A percentile compares a stretch with the other conserved stretches of the same genome.
Evolutionary conservation across 2,797 vertebrate genomes (phyloP).

Genomic region (Lates japonicus): DNA sequence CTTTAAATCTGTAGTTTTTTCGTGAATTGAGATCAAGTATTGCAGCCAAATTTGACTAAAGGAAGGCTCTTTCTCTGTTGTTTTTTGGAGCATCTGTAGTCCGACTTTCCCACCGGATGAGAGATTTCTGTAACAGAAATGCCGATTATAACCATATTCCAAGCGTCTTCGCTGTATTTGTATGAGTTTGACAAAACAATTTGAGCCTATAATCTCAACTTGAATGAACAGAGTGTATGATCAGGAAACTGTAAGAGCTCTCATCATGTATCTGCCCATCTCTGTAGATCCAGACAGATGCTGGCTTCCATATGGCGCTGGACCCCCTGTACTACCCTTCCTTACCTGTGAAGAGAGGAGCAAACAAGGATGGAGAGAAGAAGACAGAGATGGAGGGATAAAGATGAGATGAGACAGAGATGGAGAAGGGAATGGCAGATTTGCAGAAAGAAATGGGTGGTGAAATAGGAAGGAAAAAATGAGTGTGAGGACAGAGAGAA

Average conservation of each 20-base stretch:
- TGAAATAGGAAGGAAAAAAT: slow-evolving; percentile 17
- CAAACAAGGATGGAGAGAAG: slow-evolving; percentile 40
- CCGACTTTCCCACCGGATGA: not conserved
- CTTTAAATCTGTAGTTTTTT: not conserved
- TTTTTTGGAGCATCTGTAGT: not conserved
- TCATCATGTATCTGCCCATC: slow-evolving; percentile 94
- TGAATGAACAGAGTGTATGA: not conserved
- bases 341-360: slow-evolving; percentile 86
- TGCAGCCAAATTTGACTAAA: not conserved
- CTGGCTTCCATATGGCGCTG: slow-evolving; percentile 87
- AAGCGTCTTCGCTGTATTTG: not conserved
- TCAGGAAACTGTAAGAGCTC: slow-evolving; percentile 24
- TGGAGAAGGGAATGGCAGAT: slow-evolving; percentile 34
- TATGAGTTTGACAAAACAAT: not conserved
- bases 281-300: slow-evolving; percentile 92
- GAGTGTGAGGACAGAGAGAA: slow-evolving; percentile 34
- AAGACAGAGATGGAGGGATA: slow-evolving; percentile 23
- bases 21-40: not conserved
- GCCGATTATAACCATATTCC: not conserved
- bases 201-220: not conserved
- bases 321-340: slow-evolving; percentile 90
- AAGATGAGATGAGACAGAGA: slow-evolving; percentile 21
- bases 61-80: not conserved
- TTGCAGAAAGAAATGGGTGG: slow-evolving; percentile 33
- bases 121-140: not conserved